Percentiles rank a stretch among this genome's conserved stretches.
phyloP scores from a whole-genome alignment of 2,113 vertebrate species.

The Oreochromis tanganicae region DNA sequence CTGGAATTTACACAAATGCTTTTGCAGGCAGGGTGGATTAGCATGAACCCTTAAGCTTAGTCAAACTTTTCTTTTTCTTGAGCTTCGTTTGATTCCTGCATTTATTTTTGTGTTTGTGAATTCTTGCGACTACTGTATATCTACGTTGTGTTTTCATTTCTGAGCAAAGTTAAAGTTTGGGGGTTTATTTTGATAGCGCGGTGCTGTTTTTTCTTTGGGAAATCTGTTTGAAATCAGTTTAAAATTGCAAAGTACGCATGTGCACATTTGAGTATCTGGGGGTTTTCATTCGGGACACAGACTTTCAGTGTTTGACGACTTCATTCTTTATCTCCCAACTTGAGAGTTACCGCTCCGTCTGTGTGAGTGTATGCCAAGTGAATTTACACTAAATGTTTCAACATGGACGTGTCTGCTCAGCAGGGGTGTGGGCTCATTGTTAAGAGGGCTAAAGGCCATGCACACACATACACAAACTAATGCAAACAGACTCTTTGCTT shows the following conservation, averaged over 20 bases:
- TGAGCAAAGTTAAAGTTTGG: not conserved
- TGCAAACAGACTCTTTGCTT: not conserved
- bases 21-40: not conserved
- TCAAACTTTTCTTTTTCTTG: not conserved
- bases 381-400: conserved; percentile 47
- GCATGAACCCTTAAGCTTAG: not conserved
- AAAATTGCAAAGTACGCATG: not conserved
- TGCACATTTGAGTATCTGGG: not conserved
- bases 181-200: not conserved
- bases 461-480: not conserved
- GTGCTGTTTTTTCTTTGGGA: not conserved
- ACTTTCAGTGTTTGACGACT: not conserved
- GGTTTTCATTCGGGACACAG: not conserved
- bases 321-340: conserved; percentile 1
- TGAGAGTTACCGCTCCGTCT: not conserved
- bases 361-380: not conserved
- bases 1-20: not conserved
- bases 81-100: not conserved
- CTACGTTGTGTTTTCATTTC: not conserved
- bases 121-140: not conserved
- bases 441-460: not conserved
- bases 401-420: conserved; percentile 3
- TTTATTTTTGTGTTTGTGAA: not conserved
- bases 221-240: not conserved
- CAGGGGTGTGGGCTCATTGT: not conserved